Conservation (phyloP, 2,888 invertebrate genomes). For the Drosophila ezoana region DNA sequence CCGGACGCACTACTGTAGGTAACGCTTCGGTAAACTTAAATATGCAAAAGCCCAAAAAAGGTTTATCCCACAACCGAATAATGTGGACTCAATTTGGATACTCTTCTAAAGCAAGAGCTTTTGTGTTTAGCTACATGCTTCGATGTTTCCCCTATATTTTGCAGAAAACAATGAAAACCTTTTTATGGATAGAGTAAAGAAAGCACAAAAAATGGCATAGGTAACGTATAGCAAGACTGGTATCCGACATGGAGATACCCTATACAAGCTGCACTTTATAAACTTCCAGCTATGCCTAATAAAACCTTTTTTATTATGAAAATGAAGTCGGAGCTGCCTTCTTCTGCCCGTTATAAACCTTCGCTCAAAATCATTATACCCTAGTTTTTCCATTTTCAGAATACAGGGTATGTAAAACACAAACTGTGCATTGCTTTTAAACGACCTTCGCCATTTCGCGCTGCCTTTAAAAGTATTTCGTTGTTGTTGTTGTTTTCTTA, state of each 20-base stretch:
- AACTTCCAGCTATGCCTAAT: too few species aligned
- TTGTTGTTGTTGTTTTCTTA: constrained; percentile 61
- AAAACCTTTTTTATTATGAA: too few species aligned
- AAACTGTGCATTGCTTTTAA: constrained; percentile 62
- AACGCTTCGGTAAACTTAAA: constrained; percentile 19
- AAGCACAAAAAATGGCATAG: constrained; percentile 17
- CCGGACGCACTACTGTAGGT: constrained; percentile 50
- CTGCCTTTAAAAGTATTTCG: constrained; percentile 77
- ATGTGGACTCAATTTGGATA: constrained; percentile 11
- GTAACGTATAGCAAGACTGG: constrained; percentile 8
- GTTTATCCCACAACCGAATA: constrained; percentile 20
- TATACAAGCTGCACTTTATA: too few species aligned
- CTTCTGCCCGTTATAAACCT: neutral
- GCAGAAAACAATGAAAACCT: constrained; percentile 4
- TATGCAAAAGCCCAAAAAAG: constrained; percentile 41
- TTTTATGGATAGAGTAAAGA: constrained; percentile 17
- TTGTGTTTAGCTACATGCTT: too few species aligned
- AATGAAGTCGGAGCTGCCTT: too few species aligned
- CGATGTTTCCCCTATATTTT: too few species aligned
- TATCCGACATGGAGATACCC: too few species aligned
- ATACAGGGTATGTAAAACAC: constrained; percentile 39
- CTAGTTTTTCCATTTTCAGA: neutral
- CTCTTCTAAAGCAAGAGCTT: too few species aligned
- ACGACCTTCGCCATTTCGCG: constrained; percentile 77
- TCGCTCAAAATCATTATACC: neutral